A percentile compares a stretch with the other conserved stretches of the same genome.
phyloP scores from a whole-genome alignment of 2,888 invertebrate genomes.

The Drosophila pegasa region DNA sequence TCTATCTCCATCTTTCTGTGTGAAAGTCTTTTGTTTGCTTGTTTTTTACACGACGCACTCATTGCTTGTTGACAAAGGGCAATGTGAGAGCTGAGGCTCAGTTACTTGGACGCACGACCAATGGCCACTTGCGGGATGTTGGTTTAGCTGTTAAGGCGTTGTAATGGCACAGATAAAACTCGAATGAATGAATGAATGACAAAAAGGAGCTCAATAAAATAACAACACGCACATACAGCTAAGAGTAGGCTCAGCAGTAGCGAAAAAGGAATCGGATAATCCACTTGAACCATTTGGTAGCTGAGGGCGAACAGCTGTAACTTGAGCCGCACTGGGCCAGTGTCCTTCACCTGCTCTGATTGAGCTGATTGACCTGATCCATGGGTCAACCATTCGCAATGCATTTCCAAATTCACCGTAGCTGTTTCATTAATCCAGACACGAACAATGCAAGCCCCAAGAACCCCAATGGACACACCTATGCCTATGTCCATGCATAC shows the following conservation, averaged over 20 bases:
- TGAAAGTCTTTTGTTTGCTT: constrained; percentile 16
- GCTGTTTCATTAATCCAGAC: background rate
- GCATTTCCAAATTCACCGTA: background rate
- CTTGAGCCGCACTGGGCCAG: background rate
- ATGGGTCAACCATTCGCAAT: background rate
- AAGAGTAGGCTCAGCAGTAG: background rate
- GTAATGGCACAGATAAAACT: constrained; percentile 58
- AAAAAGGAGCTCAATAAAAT: constrained; percentile 7
- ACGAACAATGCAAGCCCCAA: too few species aligned
- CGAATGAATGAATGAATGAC: constrained; percentile 36
- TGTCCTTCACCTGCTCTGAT: background rate
- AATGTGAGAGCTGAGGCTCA: background rate
- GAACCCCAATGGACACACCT: background rate
- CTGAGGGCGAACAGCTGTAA: background rate
- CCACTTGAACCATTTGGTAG: background rate
- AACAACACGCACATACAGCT: background rate
- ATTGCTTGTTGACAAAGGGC: constrained; percentile 10
- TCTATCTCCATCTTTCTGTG: background rate
- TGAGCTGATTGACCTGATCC: background rate
- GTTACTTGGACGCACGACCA: constrained; percentile 1
- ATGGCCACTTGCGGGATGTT: constrained; percentile 52
- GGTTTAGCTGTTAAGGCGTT: constrained; percentile 59
- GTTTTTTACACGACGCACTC: constrained; percentile 3
- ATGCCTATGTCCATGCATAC: background rate
- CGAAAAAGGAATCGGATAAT: background rate